Conservation (phyloP, 1,140 invertebrate species). For the Heliconius himera region DNA sequence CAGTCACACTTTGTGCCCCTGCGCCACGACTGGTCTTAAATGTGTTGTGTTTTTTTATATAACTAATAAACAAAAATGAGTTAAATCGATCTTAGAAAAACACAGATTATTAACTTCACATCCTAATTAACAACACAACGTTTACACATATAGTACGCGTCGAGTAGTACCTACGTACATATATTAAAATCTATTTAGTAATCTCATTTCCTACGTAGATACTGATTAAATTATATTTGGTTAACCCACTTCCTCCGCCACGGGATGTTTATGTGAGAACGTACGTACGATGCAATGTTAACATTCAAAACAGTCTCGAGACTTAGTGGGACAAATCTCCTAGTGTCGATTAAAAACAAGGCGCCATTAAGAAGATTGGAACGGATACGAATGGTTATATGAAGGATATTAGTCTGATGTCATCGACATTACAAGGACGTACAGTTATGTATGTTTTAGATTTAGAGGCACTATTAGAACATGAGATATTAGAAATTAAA, state of each 20-base stretch:
- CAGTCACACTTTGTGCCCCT: too few species aligned
- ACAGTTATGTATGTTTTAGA: background rate
- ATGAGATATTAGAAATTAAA: background rate
- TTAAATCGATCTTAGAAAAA: constrained; percentile 15
- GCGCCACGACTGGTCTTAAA: too few species aligned
- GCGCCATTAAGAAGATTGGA: constrained; percentile 39
- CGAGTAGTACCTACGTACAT: background rate
- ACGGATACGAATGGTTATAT: constrained; percentile 29
- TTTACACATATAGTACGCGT: constrained; percentile 19
- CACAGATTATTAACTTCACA: constrained; percentile 17
- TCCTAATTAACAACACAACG: constrained; percentile 19
- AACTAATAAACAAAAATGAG: constrained; percentile 3
- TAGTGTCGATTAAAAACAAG: constrained; percentile 40
- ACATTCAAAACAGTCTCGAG: constrained; percentile 56
- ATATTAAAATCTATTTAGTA: constrained; percentile 46
- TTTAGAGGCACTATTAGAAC: background rate
- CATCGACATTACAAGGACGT: background rate
- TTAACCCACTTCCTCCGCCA: constrained; percentile 64
- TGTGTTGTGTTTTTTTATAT: background rate
- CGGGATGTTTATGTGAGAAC: constrained; percentile 63
- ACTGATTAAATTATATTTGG: constrained; percentile 65
- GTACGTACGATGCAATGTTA: constrained; percentile 43
- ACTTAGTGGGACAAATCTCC: constrained; percentile 48
- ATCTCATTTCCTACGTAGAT: constrained; percentile 44
- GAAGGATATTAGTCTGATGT: constrained; percentile 28